Base-by-base conservation (phyloP, 2,797 vertebrate genomes). In the Clarias fuscus region DNA sequence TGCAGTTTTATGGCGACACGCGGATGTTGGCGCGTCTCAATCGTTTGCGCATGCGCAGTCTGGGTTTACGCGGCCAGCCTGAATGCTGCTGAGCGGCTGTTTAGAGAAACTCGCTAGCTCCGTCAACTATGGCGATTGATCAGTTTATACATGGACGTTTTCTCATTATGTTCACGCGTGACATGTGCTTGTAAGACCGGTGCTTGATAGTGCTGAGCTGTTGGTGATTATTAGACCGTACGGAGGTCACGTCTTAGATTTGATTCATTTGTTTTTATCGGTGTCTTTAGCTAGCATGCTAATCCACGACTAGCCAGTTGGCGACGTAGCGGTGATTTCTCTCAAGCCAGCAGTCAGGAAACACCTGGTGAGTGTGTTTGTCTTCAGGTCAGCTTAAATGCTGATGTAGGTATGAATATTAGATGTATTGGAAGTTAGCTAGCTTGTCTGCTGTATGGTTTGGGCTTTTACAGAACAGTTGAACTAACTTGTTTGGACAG, bases 11-110 rank as follows among this genome's bases (percentile, higher is more conserved):
- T 13, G 10, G 48, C 48, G 48, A 53, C 48, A 53, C 48, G 48
- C 11, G 48, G 48, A 53, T 53, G 10, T 10, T 15, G 11, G 20
- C 15, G 17, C 13, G 56, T 6, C 14, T 7, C 0, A 53, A 4
- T 27, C 2, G 5, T 59, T 18, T 78, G 86, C 82, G 86, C 24
- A 53, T 84, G 86, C 82, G 86, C 83, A 15, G 40, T 83, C 11
- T 13, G 33, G 7, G 2, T 48, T 70, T 43, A 37, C 7, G 58
- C 68, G 77, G 43, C 27, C 43, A 64, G n/a, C 30, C 70, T 65
- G 79, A 86, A 73, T 22, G 24, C 53, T 11, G 13, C 59, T 53
- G 48, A 75, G 48, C 5, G 43, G 15, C 30, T 86, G 7, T n/a
- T 37, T 10, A 13, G 1, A 62, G 27, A 37, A 33, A 2, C 10